These are phyloP conservation scores for Craterocephalus amniculus DNA, from an alignment of 2,797 vertebrate species.

Conservation along the genomic window DNA sequence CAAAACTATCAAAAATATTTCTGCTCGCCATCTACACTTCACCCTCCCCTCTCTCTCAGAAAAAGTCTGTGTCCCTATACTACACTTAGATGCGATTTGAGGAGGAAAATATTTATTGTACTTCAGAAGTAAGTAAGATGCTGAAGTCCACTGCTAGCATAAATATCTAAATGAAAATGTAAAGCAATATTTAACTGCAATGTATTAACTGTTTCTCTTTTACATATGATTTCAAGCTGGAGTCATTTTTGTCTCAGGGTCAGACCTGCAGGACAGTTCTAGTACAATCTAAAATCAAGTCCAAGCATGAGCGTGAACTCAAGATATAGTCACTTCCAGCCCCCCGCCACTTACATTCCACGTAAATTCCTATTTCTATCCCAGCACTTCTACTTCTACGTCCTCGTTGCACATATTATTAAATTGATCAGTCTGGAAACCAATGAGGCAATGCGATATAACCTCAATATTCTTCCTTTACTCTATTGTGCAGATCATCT, in stretches of 20 bases:
- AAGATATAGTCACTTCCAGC: not conserved
- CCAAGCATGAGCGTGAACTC: constrained; percentile 11
- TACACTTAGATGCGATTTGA: not conserved
- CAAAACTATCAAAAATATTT: constrained; percentile 42
- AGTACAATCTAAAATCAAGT: constrained; percentile 17
- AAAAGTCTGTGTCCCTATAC: not conserved
- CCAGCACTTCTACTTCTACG: not conserved
- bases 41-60: not conserved
- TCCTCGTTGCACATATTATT: constrained; percentile 6
- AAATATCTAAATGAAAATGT: not conserved
- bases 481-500: constrained; percentile 38
- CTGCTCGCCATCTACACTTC: not conserved
- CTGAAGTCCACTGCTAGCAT: not conserved
- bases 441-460: constrained; percentile 48
- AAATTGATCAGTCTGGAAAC: constrained; percentile 47
- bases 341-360: too few relatives aligned
- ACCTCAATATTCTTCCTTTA: constrained; percentile 43
- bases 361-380: not conserved
- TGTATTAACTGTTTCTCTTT: constrained; percentile 42
- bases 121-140: not conserved
- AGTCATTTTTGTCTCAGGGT: constrained; percentile 52
- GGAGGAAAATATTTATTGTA: not conserved
- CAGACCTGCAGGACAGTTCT: constrained; percentile 30
- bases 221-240: constrained; percentile 15
- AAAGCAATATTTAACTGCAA: too few relatives aligned